Evolutionary conservation across 1,140 invertebrate species (phyloP), one percentile per base, ranked within the genome.

Genomic region (Hermetia illucens): DNA sequence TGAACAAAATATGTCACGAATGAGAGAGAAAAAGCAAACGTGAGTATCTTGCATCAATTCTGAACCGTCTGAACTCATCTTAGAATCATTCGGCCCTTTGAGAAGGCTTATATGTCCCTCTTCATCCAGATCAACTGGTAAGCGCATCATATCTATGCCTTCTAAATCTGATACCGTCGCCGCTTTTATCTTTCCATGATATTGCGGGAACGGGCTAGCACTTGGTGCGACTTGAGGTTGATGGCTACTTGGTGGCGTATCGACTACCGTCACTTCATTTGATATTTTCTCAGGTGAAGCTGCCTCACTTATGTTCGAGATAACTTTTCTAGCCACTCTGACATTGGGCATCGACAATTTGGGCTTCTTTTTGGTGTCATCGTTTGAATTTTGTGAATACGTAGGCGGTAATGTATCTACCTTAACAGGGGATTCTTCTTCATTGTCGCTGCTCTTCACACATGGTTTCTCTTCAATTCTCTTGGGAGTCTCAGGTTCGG

Each of bases 1-100:
- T 0, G 82, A 81, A 21, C 82, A 79, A 38, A 90, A 82, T 30
- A 87, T 70, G 49, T 88, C 85, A 2, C 85, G 63, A 10, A 89
- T 66, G 18, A 90, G 60, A 0, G 82, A 83, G 55, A 91, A 77
- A 62, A 86, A 90, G 55, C 78, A 84, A 1, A 76, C 68, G 42
- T 88, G 80, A 0, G 80, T 83, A 33, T 81, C 81, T 58, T 81
- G 75, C 66, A 66, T 80, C 40, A 71, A 49, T 51, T 70, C 70
- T 35, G 41, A 53, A 43, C 24, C 15, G n/a, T 38, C 13, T 27
- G 10, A 17, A 2, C 13, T 19, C 8, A 29, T 17, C 12, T 4
- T 12, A 39, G n/a, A n/a, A 22, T 34, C 17, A 17, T 5, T 39
- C 17, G 16, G 16, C 10, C 9, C 12, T 42, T 21, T 40, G 34